Conservation (phyloP, 1,140 invertebrate genomes). For the Schlechtendalia chinensis region DNA sequence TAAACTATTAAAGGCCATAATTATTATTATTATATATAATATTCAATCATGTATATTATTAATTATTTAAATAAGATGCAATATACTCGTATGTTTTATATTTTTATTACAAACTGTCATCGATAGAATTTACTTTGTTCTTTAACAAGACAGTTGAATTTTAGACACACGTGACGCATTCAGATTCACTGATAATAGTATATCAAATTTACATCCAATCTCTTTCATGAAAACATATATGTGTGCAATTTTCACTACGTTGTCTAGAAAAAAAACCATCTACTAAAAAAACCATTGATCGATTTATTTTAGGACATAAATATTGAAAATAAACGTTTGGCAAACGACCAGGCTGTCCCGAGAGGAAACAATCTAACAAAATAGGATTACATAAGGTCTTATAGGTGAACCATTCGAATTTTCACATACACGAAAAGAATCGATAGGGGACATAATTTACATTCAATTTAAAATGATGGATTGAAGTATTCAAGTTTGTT, state of each 20-base stretch:
- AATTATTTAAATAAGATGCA: not conserved
- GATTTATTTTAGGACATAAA: constrained; percentile 8
- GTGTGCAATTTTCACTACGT: not conserved
- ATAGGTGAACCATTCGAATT: constrained; percentile 1
- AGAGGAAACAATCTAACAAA: constrained; percentile 12
- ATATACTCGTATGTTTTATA: not conserved
- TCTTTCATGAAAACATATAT: not conserved
- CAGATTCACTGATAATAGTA: not conserved
- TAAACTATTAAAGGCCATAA: too few species aligned
- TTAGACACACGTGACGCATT: too few species aligned
- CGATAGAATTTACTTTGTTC: not conserved
- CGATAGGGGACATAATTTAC: constrained; percentile 10
- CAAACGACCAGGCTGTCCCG: constrained; percentile 1
- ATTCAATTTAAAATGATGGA: constrained; percentile 7
- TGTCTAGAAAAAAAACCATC: not conserved
- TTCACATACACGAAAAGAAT: constrained; percentile 7
- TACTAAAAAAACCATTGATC: not conserved
- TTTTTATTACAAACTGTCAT: not conserved
- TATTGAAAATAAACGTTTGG: constrained; percentile 43
- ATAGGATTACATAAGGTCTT: constrained; percentile 34
- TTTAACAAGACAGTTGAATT: not conserved
- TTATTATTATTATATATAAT: too few species aligned
- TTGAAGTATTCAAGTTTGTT: constrained; percentile 2
- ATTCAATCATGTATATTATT: too few species aligned
- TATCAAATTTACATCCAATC: constrained; percentile 4